Percentiles rank a stretch among this genome's conserved stretches.
Conservation (phyloP, 2,113 vertebrate species). For the Pygathrix nemaeus region DNA sequence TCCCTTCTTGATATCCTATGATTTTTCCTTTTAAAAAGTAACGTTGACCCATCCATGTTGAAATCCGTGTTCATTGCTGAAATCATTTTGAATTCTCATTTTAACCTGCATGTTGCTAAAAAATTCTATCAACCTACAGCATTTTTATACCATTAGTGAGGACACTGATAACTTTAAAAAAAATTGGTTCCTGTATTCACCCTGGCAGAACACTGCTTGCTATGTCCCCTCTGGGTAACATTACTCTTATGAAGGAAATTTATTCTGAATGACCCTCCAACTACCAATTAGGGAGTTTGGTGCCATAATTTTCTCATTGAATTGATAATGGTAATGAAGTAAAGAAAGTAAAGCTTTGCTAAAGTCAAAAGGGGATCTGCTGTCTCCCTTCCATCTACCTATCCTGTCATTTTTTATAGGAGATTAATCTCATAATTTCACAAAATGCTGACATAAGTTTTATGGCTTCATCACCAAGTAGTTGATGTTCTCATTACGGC, state of each 20-base stretch:
- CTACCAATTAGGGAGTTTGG: conserved; percentile 60
- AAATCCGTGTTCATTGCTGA: not conserved
- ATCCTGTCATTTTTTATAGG: conserved; percentile 60
- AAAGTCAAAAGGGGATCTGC: conserved; percentile 41
- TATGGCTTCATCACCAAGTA: conserved; percentile 3
- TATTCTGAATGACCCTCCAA: conserved; percentile 76
- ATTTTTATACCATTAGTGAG: conserved; percentile 41
- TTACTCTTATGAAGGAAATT: conserved; percentile 70
- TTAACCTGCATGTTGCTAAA: conserved; percentile 44
- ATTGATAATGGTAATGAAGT: conserved; percentile 65
- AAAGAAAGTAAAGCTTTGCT: conserved; percentile 63
- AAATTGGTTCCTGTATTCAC: conserved; percentile 43
- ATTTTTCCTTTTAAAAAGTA: not conserved
- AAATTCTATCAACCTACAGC: conserved; percentile 12
- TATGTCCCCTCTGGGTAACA: conserved; percentile 66
- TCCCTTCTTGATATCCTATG: not conserved
- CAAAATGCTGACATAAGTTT: conserved; percentile 64
- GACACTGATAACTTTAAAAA: conserved; percentile 56
- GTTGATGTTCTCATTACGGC: conserved; percentile 31
- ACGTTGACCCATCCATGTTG: not conserved
- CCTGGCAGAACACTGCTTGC: conserved; percentile 39
- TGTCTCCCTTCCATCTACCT: conserved; percentile 52
- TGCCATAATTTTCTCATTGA: conserved; percentile 72
- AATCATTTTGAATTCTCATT: conserved; percentile 28
- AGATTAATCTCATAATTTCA: conserved; percentile 68